A percentile compares a stretch with the other conserved stretches of the same genome.
phyloP scores from a whole-genome alignment of 35 echinoderm and acorn worm genomes.

The Ophiothrix spiculata region DNA sequence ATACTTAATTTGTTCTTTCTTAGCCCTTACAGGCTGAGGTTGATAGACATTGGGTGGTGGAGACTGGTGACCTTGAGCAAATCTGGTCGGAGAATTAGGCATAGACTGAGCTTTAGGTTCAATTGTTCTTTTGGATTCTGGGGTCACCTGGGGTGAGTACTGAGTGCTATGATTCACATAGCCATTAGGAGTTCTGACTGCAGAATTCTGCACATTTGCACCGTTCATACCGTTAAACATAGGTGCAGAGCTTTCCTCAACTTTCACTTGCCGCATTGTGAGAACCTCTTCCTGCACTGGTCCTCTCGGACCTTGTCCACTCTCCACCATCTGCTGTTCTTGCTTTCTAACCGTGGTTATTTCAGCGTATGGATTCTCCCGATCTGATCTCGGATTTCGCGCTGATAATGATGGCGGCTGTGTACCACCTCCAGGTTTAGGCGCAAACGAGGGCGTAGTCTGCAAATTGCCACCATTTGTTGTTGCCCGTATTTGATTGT shows the following conservation, averaged over 20 bases:
- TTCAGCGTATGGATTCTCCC: conserved; percentile 57
- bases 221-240: neutral
- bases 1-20: conserved; percentile 36
- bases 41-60: conserved; percentile 23
- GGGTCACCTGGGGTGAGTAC: neutral
- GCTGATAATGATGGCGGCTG: neutral
- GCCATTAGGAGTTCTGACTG: neutral
- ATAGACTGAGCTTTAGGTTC: neutral
- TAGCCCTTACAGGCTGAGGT: conserved; percentile 40
- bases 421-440: neutral
- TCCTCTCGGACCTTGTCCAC: neutral
- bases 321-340: conserved; percentile 21
- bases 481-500: neutral
- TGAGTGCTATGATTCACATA: neutral
- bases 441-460: neutral
- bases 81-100: neutral
- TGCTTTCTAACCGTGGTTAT: conserved; percentile 21
- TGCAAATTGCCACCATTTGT: neutral
- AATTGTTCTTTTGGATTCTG: neutral
- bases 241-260: conserved; percentile 16
- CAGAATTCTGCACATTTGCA: neutral
- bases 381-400: conserved; percentile 3
- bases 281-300: conserved; percentile 28
- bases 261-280: neutral
- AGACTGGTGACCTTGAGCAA: neutral